Percentiles rank a stretch among this genome's conserved stretches.
These are phyloP conservation scores for Globicephala melas DNA, from an alignment of 2,113 vertebrate species.

Conservation along the genomic window DNA sequence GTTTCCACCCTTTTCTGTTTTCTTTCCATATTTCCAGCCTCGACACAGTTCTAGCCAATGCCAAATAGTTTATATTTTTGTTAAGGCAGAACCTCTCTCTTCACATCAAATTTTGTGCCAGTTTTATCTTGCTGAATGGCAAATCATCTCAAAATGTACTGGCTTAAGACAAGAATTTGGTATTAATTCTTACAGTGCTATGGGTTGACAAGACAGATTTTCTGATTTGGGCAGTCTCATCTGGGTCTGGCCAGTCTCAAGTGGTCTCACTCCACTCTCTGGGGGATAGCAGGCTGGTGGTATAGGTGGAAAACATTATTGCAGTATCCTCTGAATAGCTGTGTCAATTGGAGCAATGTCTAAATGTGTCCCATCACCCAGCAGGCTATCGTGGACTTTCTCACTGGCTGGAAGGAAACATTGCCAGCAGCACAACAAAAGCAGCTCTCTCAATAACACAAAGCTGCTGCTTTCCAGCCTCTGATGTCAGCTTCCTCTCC, in stretches of 20 bases:
- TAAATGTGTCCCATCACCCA: not conserved
- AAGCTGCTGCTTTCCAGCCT: not conserved
- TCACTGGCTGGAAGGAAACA: not conserved
- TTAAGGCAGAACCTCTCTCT: not conserved
- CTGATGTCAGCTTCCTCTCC: not conserved
- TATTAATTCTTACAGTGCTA: not conserved
- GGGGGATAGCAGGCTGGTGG: not conserved
- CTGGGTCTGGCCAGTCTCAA: not conserved
- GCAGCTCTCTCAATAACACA: not conserved
- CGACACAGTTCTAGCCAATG: not conserved
- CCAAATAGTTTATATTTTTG: not conserved
- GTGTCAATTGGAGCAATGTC: not conserved
- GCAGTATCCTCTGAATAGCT: not conserved
- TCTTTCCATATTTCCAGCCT: not conserved
- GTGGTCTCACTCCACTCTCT: not conserved
- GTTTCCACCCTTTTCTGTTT: not conserved
- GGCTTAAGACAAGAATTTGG: not conserved
- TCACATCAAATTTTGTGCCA: not conserved
- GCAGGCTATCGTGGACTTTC: not conserved
- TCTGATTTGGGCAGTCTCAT: not conserved
- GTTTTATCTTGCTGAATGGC: not conserved
- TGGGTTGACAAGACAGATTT: not conserved
- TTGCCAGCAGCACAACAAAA: not conserved
- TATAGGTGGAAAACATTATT: not conserved
- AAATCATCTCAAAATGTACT: not conserved